Percentiles rank a stretch among this genome's conserved stretches.
Conservation (phyloP, 2,797 vertebrate species). For the Pangasius sanitwongsei region DNA sequence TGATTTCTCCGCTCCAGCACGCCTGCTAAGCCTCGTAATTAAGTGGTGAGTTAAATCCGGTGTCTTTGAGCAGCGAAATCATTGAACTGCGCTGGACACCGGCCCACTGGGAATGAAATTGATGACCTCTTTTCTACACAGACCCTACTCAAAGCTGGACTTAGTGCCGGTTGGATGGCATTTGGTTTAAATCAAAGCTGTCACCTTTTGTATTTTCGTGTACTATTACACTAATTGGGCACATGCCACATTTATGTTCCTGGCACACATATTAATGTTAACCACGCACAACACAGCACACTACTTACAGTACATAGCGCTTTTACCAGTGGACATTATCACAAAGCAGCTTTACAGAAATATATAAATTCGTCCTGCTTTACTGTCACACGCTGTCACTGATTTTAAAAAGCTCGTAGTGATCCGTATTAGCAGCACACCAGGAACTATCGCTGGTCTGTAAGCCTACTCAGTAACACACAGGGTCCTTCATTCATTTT, state of each 20-base stretch:
- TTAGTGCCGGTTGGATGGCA: background rate
- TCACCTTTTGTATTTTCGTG: background rate
- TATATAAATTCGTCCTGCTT: background rate
- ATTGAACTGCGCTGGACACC: background rate
- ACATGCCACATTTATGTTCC: background rate
- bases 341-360: background rate
- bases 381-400: too few species aligned
- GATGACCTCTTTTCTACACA: background rate
- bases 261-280: background rate
- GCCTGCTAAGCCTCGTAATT: background rate
- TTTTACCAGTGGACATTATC: too few species aligned
- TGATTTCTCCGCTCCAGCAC: background rate
- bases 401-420: too few species aligned
- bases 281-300: background rate
- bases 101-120: background rate
- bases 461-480: too few species aligned
- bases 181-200: background rate
- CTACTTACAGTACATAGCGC: too few species aligned
- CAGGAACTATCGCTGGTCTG: too few species aligned
- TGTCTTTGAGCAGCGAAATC: slow-evolving; percentile 5
- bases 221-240: background rate
- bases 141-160: background rate
- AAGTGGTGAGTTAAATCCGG: slow-evolving; percentile 2
- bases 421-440: too few species aligned
- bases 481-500: too few species aligned